Conservation (phyloP, 1,140 invertebrate genomes). For the Potamilus streckersoni region DNA sequence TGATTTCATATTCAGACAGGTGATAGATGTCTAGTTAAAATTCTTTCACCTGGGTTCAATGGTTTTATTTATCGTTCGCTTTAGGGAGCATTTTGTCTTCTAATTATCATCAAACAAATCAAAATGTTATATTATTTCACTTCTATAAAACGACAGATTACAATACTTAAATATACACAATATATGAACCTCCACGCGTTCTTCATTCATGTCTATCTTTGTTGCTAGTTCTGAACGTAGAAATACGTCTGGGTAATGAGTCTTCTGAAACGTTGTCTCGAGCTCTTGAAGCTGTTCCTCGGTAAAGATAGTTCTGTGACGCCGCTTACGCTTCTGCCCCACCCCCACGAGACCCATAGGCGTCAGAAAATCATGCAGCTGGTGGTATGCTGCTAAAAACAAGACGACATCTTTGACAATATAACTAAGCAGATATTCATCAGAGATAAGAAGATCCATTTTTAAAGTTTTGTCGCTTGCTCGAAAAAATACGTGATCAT, state of each 20-base stretch:
- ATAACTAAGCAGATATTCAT: no score
- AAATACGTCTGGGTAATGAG: constrained; percentile 90
- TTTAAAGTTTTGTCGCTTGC: no score
- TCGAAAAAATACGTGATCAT: no score
- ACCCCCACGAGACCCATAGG: constrained; percentile 56
- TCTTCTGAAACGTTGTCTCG: constrained; percentile 94
- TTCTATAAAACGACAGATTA: no score
- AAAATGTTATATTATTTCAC: no score
- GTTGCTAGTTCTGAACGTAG: constrained; percentile 92
- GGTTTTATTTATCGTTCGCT: no score
- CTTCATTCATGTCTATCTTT: constrained; percentile 96
- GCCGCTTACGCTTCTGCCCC: constrained; percentile 70
- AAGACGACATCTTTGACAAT: constrained; percentile 1
- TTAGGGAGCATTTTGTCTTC: no score
- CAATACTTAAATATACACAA: not conserved
- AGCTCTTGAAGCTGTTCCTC: constrained; percentile 96
- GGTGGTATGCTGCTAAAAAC: constrained; percentile 45
- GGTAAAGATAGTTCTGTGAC: constrained; percentile 91
- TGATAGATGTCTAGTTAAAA: no score
- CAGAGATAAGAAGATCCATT: no score
- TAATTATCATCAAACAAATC: no score
- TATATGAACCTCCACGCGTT: constrained; percentile 91
- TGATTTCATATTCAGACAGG: no score
- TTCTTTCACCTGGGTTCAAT: no score
- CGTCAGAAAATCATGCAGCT: constrained; percentile 53